Base-by-base conservation (phyloP, 2,113 vertebrate species). In the Lepisosteus osseus region DNA sequence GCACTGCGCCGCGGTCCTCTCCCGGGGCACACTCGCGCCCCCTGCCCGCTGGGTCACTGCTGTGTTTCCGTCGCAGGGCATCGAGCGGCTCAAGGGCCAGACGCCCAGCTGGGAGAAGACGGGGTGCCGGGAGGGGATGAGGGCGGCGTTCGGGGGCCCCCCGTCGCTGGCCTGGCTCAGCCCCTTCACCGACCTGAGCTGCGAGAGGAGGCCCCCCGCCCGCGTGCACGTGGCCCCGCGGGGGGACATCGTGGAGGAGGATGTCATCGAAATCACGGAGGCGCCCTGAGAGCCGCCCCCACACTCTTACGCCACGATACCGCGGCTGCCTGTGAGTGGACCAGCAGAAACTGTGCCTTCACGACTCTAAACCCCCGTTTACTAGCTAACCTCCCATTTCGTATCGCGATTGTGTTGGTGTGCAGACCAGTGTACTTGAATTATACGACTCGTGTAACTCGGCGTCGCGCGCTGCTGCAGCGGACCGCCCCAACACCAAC, bases 11-110 rank as follows among this genome's bases (percentile, higher is more conserved):
- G 29, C 29, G 29, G 29, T 29, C 29, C 29, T 29, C 29, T 29
- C 29, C 29, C 29, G 2, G 1, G 29, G 29, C 29, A 29, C 29
- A 29, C 29, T 29, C 29, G 29, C 29, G 29, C 29, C 29, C 29
- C 29, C 29, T 29, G 29, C 29, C 29, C 29, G 29, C 29, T 29
- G 29, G 29, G 5, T 65, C 3, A 65, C 62, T 3, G 29, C 4
- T 15, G 63, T 82, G 12, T 79, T 71, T 74, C 66, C 77, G 78
- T 85, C 79, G n/a, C 88, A 99, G 97, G 94, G 93, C 47, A 98
- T 99, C 2, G 96, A 98, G 77, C 93, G 94, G 59, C 91, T 99
- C 71, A 95, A 99, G 75, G 90, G 94, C 1, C 92, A 98, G 83
- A 84, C 88, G 2, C 92, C 92, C 3, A 93, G 85, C 7, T 93